Evolutionary conservation across 2,113 vertebrate species (phyloP).

Genomic region (Australoheros scitulus): DNA sequence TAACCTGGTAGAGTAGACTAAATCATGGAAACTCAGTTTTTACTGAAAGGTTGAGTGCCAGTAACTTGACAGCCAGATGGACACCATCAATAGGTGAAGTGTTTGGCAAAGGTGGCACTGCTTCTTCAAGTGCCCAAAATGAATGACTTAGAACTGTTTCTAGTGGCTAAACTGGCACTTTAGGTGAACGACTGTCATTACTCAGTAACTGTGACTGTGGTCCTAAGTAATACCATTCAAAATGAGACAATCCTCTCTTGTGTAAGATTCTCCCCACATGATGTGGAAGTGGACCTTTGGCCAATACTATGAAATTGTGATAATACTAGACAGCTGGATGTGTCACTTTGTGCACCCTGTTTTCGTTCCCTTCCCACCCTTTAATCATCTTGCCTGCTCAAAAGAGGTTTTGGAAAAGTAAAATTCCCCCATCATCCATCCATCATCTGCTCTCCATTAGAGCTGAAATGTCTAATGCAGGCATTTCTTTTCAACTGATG

Average conservation of each 20-base stretch:
- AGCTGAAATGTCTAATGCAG: constrained; percentile 20
- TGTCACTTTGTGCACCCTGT: constrained; percentile 42
- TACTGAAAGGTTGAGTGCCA: background rate
- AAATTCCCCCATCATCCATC: constrained; percentile 46
- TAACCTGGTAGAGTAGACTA: background rate
- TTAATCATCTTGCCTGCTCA: constrained; percentile 51
- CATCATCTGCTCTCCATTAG: constrained; percentile 67
- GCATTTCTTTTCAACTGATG: constrained; percentile 24
- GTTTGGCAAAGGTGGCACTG: background rate
- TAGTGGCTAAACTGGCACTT: background rate
- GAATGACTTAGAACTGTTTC: background rate
- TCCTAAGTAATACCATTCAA: background rate
- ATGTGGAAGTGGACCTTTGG: background rate
- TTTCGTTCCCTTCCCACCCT: constrained; percentile 23
- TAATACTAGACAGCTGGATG: constrained; percentile 45
- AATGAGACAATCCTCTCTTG: background rate
- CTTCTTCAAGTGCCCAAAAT: background rate
- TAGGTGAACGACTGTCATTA: background rate
- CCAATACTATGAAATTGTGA: constrained; percentile 18
- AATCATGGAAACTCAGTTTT: background rate
- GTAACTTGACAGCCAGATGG: background rate
- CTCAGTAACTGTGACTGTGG: background rate
- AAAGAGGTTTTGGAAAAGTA: constrained; percentile 32
- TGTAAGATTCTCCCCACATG: background rate
- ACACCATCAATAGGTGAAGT: background rate